These are phyloP conservation scores for Brachyrhaphis roseni DNA, from an alignment of 2,797 vertebrate genomes.

Conservation along the genomic window DNA sequence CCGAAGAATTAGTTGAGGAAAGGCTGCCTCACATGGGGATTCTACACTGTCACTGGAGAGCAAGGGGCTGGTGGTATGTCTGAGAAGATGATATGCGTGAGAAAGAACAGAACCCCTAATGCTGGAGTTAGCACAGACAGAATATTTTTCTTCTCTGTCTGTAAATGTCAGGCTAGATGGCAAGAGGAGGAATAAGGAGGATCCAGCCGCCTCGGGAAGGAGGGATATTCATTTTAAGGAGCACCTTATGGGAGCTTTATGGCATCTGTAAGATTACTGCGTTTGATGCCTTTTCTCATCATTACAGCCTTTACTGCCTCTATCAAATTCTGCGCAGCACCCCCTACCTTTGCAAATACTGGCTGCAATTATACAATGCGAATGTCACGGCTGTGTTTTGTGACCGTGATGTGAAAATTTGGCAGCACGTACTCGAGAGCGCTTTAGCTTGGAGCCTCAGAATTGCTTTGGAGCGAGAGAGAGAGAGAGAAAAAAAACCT, in stretches of 20 bases:
- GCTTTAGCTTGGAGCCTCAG: conserved; percentile 45
- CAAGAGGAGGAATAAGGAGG: conserved; percentile 37
- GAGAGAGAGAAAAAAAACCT: background rate
- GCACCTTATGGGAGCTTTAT: conserved; percentile 56
- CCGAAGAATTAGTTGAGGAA: conserved; percentile 30
- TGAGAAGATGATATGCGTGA: conserved; percentile 49
- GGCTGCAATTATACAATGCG: conserved; percentile 61
- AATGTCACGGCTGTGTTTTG: conserved; percentile 54
- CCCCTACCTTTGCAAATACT: conserved; percentile 61
- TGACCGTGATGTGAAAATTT: conserved; percentile 48
- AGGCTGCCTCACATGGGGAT: conserved; percentile 32
- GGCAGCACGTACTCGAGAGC: conserved; percentile 23
- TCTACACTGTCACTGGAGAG: conserved; percentile 29
- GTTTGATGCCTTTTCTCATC: conserved; percentile 57
- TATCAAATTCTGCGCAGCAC: conserved; percentile 58
- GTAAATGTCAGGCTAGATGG: conserved; percentile 50
- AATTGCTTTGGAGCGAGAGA: conserved; percentile 26
- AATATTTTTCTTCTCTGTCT: conserved; percentile 25
- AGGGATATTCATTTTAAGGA: conserved; percentile 52
- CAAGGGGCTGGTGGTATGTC: conserved; percentile 34
- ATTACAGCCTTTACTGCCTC: conserved; percentile 67
- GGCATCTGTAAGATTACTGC: conserved; percentile 56
- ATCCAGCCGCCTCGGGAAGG: conserved; percentile 48
- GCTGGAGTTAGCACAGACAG: conserved; percentile 32
- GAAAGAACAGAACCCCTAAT: conserved; percentile 38